phyloP scores from a whole-genome alignment of 1,140 invertebrate genomes.

The Lasaia peninsularis region DNA sequence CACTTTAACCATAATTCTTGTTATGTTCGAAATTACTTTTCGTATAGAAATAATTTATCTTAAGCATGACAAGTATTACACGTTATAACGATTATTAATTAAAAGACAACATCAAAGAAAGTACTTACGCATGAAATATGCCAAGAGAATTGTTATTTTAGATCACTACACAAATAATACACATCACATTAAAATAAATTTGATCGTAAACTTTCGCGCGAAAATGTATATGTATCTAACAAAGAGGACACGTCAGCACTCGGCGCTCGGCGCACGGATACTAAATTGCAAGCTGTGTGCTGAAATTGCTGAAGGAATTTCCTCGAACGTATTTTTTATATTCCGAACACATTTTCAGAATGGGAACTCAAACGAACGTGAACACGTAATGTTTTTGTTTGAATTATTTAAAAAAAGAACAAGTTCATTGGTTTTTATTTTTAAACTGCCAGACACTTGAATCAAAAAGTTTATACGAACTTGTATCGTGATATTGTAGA shows the following conservation, averaged over 20 bases:
- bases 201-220: conserved; percentile 50
- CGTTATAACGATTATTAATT: neutral
- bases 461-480: neutral
- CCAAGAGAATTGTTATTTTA: conserved; percentile 10
- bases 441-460: neutral
- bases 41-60: neutral
- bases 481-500: no score
- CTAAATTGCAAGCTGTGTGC: conserved; percentile 23
- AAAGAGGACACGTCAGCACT: conserved; percentile 31
- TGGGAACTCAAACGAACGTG: conserved; percentile 29
- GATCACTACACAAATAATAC: conserved; percentile 9
- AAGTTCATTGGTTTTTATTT: neutral
- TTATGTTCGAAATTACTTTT: neutral
- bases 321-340: conserved; percentile 45
- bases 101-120: conserved; percentile 2
- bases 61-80: neutral
- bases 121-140: conserved; percentile 6
- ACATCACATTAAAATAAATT: conserved; percentile 9
- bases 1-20: neutral
- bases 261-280: conserved; percentile 44
- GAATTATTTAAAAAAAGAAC: conserved; percentile 31
- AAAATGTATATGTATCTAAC: conserved; percentile 34
- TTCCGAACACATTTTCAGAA: conserved; percentile 27
- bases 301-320: conserved; percentile 33
- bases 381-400: conserved; percentile 34